Base-by-base conservation (phyloP, 2,797 vertebrate species). In the Acropternis orthonyx region DNA sequence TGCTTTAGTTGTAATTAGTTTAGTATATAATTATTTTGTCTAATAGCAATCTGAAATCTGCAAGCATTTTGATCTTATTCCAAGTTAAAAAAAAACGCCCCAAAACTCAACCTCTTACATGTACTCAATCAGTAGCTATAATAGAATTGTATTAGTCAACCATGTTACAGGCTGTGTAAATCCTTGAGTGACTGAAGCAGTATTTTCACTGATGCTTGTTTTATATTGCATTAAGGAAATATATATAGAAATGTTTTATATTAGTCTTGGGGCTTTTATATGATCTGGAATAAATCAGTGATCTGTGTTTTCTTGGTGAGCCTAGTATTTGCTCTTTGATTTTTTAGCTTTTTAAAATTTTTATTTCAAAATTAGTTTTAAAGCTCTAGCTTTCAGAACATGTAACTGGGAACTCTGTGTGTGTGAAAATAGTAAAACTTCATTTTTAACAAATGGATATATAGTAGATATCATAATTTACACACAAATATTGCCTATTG, bases 1-100 rank as follows among this genome's bases (percentile, higher is more conserved):
- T 97, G 92, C 96, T 95, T 97, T 97, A 97, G 93, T 95, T 96
- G 96, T 97, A 97, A 98, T 98, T 98, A 98, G 97, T 96, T 98
- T 96, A 97, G 96, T 94, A 85, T 96, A 95, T 98, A 97, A 98
- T 98, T 98, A 97, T 98, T 97, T 96, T 92, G 87, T 97, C 95
- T 97, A 97, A 97, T 97, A 97, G 92, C 95, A 93, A 93, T 97
- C 90, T 95, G 91, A 98, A 97, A 96, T 96, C 92, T 96, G 89
- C 85, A 97, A 97, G 95, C 92, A 96, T 97, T 97, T 97, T 97
- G 97, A 97, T 97, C 95, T 89, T 95, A 95, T 93, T 98, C 97
- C 97, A 97, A 97, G 39, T 96, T 46, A 2, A 91, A 90, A 94
- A 93, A 93, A 67, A 90, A 94, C 92, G 92, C 61, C 4, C 5